phyloP scores from a whole-genome alignment of 2,113 vertebrate species.

The Rhinoderma darwinii region DNA sequence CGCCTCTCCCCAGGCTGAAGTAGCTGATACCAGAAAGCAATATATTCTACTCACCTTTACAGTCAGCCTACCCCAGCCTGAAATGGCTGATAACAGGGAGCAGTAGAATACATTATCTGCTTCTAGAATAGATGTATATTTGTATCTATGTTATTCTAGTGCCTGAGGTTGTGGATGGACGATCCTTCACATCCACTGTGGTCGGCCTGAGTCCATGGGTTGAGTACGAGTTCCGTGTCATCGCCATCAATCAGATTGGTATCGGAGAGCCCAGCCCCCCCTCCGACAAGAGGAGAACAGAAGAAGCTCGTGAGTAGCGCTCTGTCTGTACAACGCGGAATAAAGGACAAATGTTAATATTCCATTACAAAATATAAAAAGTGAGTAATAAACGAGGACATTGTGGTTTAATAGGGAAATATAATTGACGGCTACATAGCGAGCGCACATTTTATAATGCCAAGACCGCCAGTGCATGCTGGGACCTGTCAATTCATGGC shows the following conservation, averaged over 20 bases:
- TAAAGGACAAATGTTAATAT: too few species aligned
- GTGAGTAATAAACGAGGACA: neutral
- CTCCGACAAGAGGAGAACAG: constrained; percentile 89
- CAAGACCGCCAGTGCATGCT: neutral
- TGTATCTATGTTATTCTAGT: constrained; percentile 73
- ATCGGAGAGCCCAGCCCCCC: constrained; percentile 94
- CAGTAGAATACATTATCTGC: neutral
- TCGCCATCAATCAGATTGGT: constrained; percentile 90
- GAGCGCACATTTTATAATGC: neutral
- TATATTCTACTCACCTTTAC: neutral
- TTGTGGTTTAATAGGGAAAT: neutral
- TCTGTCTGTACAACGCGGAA: too few species aligned
- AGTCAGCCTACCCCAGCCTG: neutral
- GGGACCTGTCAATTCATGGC: neutral
- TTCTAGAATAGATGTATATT: neutral
- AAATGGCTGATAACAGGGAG: neutral
- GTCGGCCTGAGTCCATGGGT: constrained; percentile 96
- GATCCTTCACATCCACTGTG: constrained; percentile 89
- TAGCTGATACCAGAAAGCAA: neutral
- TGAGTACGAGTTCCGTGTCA: constrained; percentile 92
- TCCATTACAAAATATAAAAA: neutral
- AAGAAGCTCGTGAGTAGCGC: constrained; percentile 86
- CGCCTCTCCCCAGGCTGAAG: too few species aligned
- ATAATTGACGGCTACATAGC: neutral
- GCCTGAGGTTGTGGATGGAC: constrained; percentile 87